Conservation (phyloP, 2,113 vertebrate species). For the Nyctereutes procyonoides region DNA sequence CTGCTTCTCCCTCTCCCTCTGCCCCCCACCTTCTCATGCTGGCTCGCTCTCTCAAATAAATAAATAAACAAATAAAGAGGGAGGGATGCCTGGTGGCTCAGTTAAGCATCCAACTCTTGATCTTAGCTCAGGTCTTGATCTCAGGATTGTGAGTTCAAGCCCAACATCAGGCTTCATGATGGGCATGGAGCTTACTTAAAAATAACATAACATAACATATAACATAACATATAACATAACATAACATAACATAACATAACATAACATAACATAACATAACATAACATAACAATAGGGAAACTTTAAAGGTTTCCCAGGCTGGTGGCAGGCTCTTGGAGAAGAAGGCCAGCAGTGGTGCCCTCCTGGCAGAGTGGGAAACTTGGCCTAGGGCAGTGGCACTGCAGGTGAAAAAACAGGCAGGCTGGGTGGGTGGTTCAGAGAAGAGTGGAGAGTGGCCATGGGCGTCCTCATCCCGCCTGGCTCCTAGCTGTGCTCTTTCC, state of each 20-base stretch:
- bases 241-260: no score
- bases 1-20: no score
- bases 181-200: background rate
- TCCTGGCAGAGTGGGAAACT: background rate
- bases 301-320: constrained; percentile 17
- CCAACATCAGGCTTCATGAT: background rate
- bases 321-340: background rate
- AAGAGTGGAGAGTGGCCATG: background rate
- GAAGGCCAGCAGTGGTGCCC: background rate
- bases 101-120: background rate
- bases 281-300: background rate
- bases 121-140: background rate
- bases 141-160: background rate
- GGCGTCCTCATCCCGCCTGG: background rate
- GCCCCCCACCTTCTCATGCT: no score
- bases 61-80: no score
- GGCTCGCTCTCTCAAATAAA: no score
- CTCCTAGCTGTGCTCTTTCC: background rate
- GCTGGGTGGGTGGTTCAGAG: background rate
- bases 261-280: no score
- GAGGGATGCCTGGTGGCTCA: background rate
- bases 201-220: no score
- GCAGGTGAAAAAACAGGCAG: background rate
- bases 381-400: background rate
- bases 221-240: no score